These are phyloP conservation scores for Vanessa tameamea DNA, from an alignment of 1,140 invertebrate species.

Conservation along the genomic window DNA sequence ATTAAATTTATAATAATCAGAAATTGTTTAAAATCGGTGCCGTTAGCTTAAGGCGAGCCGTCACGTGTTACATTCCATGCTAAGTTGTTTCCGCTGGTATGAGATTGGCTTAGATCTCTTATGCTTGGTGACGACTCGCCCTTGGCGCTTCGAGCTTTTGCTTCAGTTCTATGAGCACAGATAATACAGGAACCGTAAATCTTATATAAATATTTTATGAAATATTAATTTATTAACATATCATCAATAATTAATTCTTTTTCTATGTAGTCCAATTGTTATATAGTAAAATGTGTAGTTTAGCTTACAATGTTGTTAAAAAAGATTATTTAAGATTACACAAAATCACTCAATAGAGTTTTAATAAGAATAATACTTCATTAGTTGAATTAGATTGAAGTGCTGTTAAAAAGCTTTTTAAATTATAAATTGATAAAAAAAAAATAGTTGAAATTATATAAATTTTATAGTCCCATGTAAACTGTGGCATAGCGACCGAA, in stretches of 20 bases:
- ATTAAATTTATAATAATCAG: constrained; percentile 3
- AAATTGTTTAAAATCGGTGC: constrained; percentile 41
- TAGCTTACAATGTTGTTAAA: not conserved
- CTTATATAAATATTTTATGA: not conserved
- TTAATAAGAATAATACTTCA: not conserved
- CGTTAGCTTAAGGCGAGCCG: constrained; percentile 40
- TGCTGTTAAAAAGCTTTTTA: not conserved
- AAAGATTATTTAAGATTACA: not conserved
- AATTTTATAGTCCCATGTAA: not conserved
- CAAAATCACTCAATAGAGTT: not conserved
- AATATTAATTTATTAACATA: not conserved
- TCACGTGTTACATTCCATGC: constrained; percentile 59
- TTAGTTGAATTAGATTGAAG: not conserved
- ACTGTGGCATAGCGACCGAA: constrained; percentile 33
- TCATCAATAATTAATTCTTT: not conserved
- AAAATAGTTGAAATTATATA: not conserved
- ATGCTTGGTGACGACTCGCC: constrained; percentile 39
- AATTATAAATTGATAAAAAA: not conserved
- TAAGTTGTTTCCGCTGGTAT: constrained; percentile 46
- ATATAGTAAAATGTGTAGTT: constrained; percentile 8
- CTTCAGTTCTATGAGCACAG: constrained; percentile 29
- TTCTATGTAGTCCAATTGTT: not conserved
- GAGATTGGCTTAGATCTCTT: constrained; percentile 38
- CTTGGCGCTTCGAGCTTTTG: constrained; percentile 37
- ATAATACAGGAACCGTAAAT: constrained; percentile 22